phyloP scores from a whole-genome alignment of 35 echinoderm and acorn worm species.

The Antedon bifida region DNA sequence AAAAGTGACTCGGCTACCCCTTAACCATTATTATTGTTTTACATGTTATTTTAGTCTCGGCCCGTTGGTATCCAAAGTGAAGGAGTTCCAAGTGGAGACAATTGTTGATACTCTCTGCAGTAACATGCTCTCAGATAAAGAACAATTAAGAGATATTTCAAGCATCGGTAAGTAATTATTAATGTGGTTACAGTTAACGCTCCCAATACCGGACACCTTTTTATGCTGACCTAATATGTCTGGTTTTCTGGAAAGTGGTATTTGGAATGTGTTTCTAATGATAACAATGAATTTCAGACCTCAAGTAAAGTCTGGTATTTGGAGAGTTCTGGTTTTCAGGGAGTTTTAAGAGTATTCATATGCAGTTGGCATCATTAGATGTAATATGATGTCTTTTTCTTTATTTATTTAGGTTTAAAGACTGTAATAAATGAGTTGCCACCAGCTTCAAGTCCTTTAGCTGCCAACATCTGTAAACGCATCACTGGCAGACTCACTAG shows the following conservation, averaged over 20 bases:
- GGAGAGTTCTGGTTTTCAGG: no score
- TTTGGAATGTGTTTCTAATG: no score
- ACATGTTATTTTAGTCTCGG: constrained; percentile 62
- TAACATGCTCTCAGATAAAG: constrained; percentile 92
- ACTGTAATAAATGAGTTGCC: constrained; percentile 97
- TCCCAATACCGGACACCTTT: no score
- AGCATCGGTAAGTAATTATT: constrained; percentile 57
- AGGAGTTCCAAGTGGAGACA: constrained; percentile 95
- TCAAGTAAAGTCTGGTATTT: no score
- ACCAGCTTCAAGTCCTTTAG: constrained; percentile 80
- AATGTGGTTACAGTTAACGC: no score
- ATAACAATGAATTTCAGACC: no score
- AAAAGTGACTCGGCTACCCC: no score
- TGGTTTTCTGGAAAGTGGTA: no score
- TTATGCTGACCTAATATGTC: no score
- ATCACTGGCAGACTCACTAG: constrained; percentile 91
- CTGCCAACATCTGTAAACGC: constrained; percentile 93
- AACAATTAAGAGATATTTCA: constrained; percentile 86
- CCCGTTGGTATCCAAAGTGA: constrained; percentile 87
- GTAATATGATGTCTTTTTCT: no score
- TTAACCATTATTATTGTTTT: neutral
- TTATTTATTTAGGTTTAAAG: constrained; percentile 58
- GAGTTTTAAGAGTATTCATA: no score
- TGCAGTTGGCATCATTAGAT: no score
- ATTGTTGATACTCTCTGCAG: constrained; percentile 91